These are phyloP conservation scores for Aphodius sticticus DNA, from an alignment of 2,888 invertebrate genomes.

Conservation along the genomic window DNA sequence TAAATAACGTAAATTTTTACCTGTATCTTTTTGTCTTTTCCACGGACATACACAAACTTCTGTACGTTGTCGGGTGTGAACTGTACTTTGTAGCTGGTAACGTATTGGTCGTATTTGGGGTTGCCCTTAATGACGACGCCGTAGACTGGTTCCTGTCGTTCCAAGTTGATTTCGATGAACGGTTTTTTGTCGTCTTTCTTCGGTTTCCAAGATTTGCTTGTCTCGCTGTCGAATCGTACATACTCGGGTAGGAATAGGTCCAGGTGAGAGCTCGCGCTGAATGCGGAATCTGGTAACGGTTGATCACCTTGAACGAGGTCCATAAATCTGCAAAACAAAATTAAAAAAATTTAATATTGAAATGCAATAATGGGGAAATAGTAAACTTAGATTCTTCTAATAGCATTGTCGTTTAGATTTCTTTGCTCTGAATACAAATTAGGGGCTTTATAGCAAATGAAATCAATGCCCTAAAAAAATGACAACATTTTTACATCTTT, in stretches of 20 bases:
- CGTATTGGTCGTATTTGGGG: slow-evolving; percentile 73
- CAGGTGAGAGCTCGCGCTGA: slow-evolving; percentile 67
- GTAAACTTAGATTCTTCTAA: too few relatives aligned
- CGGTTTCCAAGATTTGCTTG: slow-evolving; percentile 77
- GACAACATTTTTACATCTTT: too few relatives aligned
- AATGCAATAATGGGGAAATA: slow-evolving; percentile 39
- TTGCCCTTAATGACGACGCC: slow-evolving; percentile 79
- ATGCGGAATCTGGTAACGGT: slow-evolving; percentile 63
- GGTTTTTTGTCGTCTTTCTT: slow-evolving; percentile 66
- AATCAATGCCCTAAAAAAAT: too few relatives aligned
- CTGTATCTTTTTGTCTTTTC: slow-evolving; percentile 50
- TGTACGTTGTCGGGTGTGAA: slow-evolving; percentile 72
- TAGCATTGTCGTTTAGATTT: too few relatives aligned
- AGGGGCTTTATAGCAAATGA: too few relatives aligned
- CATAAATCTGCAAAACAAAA: slow-evolving; percentile 48
- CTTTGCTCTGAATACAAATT: background rate
- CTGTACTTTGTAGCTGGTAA: slow-evolving; percentile 78
- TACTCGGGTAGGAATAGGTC: slow-evolving; percentile 64
- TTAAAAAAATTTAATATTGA: slow-evolving; percentile 25
- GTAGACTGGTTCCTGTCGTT: slow-evolving; percentile 72
- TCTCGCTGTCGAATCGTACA: slow-evolving; percentile 60
- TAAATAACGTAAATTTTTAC: slow-evolving; percentile 41
- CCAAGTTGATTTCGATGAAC: slow-evolving; percentile 71
- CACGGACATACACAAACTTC: slow-evolving; percentile 36
- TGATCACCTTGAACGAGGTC: slow-evolving; percentile 62